Evolutionary conservation across 37 sponge, comb jelly and placozoan genomes (phyloP).

Genomic region (Geodia barretti): DNA sequence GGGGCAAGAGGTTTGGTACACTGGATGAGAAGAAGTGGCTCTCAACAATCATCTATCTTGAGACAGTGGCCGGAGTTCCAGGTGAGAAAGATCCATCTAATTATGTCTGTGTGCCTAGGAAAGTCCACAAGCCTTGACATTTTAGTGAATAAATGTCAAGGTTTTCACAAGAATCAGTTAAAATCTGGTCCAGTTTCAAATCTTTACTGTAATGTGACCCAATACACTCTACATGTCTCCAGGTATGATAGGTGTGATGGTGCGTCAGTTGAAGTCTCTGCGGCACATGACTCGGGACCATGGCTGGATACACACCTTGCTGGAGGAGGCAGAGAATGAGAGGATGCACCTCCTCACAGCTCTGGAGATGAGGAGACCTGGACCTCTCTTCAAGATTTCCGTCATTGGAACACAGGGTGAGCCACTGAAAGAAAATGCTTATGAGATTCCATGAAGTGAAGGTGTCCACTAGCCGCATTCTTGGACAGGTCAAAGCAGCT

Average conservation of each 20-base stretch:
- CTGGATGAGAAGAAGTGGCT: conserved; percentile 90
- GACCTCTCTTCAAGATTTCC: conserved; percentile 52
- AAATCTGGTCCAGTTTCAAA: no score
- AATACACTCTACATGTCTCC: no score
- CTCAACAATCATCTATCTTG: conserved; percentile 84
- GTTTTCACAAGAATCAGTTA: no score
- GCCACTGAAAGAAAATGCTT: no score
- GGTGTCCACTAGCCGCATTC: no score
- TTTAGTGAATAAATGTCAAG: no score
- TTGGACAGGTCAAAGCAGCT: no score
- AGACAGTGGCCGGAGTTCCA: conserved; percentile 93
- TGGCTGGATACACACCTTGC: conserved; percentile 93
- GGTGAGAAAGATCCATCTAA: no score
- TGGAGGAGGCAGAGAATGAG: conserved; percentile 96
- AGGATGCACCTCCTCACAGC: conserved; percentile 93
- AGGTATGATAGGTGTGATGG: conserved; percentile 93
- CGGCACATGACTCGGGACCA: conserved; percentile 76
- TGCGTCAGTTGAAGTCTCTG: conserved; percentile 81
- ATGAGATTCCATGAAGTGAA: no score
- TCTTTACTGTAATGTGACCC: no score
- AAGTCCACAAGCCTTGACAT: no score
- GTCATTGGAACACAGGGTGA: conserved; percentile 74
- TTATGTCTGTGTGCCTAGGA: no score
- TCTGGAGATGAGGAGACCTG: conserved; percentile 68
- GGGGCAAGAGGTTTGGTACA: conserved; percentile 66